A percentile compares a stretch with the other conserved stretches of the same genome.
Conservation (phyloP, 2,888 invertebrate genomes). For the Tipula vernalis region DNA sequence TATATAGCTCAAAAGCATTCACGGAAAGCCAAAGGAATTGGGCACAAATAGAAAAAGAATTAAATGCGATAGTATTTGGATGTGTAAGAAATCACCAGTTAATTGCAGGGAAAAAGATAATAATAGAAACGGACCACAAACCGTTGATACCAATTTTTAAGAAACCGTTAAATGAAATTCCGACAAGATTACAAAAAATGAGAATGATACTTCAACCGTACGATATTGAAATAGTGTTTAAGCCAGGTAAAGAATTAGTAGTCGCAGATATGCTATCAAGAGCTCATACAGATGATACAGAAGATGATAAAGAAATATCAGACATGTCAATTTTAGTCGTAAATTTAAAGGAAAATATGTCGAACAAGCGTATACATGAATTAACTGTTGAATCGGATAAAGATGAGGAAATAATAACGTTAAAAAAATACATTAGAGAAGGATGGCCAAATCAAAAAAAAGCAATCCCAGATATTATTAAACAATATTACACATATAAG, state of each 20-base stretch:
- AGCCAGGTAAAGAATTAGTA: slow-evolving; percentile 18
- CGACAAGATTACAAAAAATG: too few species aligned
- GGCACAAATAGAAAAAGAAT: slow-evolving; percentile 12
- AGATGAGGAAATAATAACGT: not conserved
- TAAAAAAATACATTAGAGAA: not conserved
- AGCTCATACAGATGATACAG: too few species aligned
- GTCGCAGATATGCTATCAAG: slow-evolving; percentile 17
- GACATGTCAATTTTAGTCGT: slow-evolving; percentile 11
- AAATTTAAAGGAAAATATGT: slow-evolving; percentile 6
- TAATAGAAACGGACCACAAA: too few species aligned
- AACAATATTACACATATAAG: slow-evolving; percentile 11
- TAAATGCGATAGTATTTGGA: too few species aligned
- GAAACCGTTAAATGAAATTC: too few species aligned
- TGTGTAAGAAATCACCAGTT: too few species aligned
- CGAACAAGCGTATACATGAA: not conserved
- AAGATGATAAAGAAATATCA: too few species aligned
- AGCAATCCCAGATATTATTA: not conserved
- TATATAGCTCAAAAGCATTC: slow-evolving; percentile 20
- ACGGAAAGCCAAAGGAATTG: slow-evolving; percentile 17
- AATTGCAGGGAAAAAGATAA: too few species aligned
- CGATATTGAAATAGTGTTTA: slow-evolving; percentile 16
- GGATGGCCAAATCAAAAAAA: slow-evolving; percentile 17
- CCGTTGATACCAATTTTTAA: too few species aligned
- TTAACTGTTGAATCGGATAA: not conserved
- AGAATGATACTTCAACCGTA: slow-evolving; percentile 16